These are phyloP conservation scores for Chelon auratus DNA, from an alignment of 2,797 vertebrate species.

Conservation along the genomic window DNA sequence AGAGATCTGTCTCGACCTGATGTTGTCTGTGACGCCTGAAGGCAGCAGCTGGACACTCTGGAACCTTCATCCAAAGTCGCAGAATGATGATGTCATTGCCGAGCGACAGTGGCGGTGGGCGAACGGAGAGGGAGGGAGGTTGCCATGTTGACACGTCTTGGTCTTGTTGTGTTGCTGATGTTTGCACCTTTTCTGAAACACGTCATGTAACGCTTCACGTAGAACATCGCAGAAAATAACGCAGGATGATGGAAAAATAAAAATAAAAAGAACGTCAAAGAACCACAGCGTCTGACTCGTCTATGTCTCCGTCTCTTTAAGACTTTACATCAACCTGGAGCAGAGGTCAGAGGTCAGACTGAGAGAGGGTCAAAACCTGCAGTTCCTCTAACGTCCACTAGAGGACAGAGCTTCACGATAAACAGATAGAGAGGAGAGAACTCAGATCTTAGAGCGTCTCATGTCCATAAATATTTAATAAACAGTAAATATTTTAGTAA, in stretches of 20 bases:
- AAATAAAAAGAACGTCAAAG: constrained; percentile 63
- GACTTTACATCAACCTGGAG: no score
- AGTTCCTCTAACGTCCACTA: no score
- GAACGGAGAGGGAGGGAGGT: neutral
- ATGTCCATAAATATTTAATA: no score
- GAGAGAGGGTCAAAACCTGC: no score
- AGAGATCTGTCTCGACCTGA: neutral
- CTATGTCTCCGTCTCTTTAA: neutral
- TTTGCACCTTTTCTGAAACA: constrained; percentile 79
- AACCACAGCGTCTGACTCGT: constrained; percentile 16
- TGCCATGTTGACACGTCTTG: constrained; percentile 43
- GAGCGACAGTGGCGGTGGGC: constrained; percentile 8
- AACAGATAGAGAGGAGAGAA: no score
- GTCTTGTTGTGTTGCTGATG: constrained; percentile 78
- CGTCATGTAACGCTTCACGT: constrained; percentile 74
- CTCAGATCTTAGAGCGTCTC: no score
- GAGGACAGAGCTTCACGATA: no score
- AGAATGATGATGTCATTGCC: constrained; percentile 53
- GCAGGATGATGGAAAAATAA: constrained; percentile 77
- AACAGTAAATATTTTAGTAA: no score
- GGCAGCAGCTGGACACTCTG: neutral
- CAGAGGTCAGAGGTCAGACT: no score
- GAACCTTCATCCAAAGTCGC: neutral
- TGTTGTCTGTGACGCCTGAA: constrained; percentile 15
- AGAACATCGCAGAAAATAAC: constrained; percentile 68